Base-by-base conservation (phyloP, 2,113 vertebrate genomes). In the Caranx ignobilis region DNA sequence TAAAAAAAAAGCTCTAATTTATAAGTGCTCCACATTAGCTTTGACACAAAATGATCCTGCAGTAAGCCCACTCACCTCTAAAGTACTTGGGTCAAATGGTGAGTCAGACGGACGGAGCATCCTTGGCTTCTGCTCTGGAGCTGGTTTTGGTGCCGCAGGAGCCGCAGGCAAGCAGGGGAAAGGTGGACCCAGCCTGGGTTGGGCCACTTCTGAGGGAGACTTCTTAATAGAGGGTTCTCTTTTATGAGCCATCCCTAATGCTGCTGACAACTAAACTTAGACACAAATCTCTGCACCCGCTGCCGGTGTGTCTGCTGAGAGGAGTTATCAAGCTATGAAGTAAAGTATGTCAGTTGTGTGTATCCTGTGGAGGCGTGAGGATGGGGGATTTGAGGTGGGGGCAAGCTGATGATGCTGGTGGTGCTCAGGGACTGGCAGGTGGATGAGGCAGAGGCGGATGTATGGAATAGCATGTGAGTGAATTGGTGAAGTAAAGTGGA, bases 201-300 rank as follows among this genome's bases (percentile, higher is more conserved):
- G 89, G 6, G 66, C 71, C 65, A 88, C 90, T 13, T 89, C 88
- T 32, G 94, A 94, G 71, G 91, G 84, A 69, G 91, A 91, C 77
- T 94, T 95, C 83, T 95, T 95, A 60, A 94, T 89, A 8, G 94
- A 94, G 7, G 92, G 31, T 88, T 95, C 95, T 94, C 89, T 90
- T 93, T 95, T 95, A 32, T 92, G 89, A 87, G 94, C 91, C 95
- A 95, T 95, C 80, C 34, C 31, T 45, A 3, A 4, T 2, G 39
- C 79, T 60, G 21, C 34, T 1, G 7, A 71, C 66, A 26, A 21
- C 71, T 63, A 37, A 39, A 43, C 2, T 7, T 19, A 35, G 31
- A 35, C 41, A 77, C 5, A 64, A 50, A 79, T 74, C 31, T 43
- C 41, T 83, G 63, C 65, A 64, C 57, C 21, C 45, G 32, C 64